phyloP scores from a whole-genome alignment of 2,797 vertebrate genomes.

The Octomys mimax region DNA sequence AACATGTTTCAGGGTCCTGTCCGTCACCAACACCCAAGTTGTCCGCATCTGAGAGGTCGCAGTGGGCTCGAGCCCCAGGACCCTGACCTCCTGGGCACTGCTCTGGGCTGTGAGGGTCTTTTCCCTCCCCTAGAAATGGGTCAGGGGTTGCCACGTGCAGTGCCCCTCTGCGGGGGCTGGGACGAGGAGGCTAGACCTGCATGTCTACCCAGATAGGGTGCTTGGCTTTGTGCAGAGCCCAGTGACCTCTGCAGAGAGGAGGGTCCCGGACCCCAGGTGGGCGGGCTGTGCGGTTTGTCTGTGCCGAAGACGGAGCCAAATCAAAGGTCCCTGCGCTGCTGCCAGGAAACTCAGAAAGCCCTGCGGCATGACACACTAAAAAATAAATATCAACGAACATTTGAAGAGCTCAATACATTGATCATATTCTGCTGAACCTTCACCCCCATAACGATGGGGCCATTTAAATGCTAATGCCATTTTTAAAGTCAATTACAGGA shows the following conservation, averaged over 20 bases:
- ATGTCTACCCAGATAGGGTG: accelerated
- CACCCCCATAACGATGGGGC: conserved; percentile 90
- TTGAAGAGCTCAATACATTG: conserved; percentile 90
- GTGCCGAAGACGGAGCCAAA: not conserved
- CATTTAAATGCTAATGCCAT: conserved; percentile 96
- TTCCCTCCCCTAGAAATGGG: not conserved
- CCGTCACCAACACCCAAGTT: accelerated
- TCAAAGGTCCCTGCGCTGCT: conserved; percentile 47
- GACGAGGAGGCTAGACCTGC: accelerated
- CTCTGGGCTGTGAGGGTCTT: accelerated
- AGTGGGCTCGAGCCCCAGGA: accelerated
- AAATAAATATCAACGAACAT: conserved; percentile 89
- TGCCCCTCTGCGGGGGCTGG: accelerated
- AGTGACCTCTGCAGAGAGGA: not conserved
- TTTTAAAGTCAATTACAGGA: conserved; percentile 93
- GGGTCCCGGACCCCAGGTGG: accelerated
- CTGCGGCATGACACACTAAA: conserved; percentile 81
- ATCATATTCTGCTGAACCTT: conserved; percentile 90
- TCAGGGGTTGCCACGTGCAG: accelerated
- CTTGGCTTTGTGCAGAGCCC: accelerated
- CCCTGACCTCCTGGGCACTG: not conserved
- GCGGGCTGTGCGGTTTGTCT: not conserved
- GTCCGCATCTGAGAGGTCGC: accelerated
- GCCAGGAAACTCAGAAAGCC: conserved; percentile 78
- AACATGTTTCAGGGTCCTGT: accelerated